phyloP scores from a whole-genome alignment of 2,113 vertebrate species.

The Tragulus kanchil region DNA sequence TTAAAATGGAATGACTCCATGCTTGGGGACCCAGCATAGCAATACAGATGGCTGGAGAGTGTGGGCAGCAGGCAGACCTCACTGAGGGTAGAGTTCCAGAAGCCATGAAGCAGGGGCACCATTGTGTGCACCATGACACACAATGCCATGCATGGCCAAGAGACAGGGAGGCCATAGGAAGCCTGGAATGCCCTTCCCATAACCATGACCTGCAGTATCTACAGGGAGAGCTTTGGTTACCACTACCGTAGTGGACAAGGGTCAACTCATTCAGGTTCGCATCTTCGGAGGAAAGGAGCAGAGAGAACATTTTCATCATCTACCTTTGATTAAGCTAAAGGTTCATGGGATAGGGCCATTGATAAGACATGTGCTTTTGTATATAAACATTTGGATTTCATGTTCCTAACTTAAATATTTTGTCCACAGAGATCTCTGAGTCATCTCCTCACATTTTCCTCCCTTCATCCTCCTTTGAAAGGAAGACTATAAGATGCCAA shows the following conservation, averaged over 20 bases:
- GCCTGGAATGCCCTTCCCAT: background rate
- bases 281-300: background rate
- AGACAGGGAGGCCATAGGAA: background rate
- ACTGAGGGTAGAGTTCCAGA: background rate
- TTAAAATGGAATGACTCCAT: background rate
- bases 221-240: background rate
- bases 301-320: background rate
- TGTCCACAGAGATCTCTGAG: conserved; percentile 58
- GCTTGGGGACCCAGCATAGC: background rate
- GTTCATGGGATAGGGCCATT: background rate
- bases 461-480: conserved; percentile 19
- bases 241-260: background rate
- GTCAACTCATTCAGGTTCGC: background rate
- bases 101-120: background rate
- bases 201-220: background rate
- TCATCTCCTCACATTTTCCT: conserved; percentile 57
- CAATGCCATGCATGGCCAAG: background rate
- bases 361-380: background rate
- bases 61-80: background rate
- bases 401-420: conserved; percentile 63
- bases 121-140: background rate
- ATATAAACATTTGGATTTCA: conserved; percentile 54
- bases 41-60: background rate
- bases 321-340: background rate
- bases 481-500: conserved; percentile 26